These are phyloP conservation scores for Plutella xylostella DNA, from an alignment of 2,888 invertebrate genomes.

Conservation along the genomic window DNA sequence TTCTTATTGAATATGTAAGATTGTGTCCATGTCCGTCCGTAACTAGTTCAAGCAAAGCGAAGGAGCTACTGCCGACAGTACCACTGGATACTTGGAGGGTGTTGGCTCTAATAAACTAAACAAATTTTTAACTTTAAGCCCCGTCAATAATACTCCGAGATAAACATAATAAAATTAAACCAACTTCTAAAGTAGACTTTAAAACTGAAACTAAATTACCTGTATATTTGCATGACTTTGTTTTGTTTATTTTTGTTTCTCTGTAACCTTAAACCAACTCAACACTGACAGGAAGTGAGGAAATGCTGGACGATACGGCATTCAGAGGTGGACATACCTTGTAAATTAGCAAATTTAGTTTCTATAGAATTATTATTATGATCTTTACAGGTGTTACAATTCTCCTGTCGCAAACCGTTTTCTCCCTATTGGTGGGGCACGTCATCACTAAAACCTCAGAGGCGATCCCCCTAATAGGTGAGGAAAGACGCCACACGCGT, in stretches of 20 bases:
- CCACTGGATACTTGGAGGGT: slow-evolving; percentile 63
- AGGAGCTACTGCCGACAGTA: slow-evolving; percentile 8
- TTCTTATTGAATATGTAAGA: slow-evolving; percentile 34
- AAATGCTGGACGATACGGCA: too few relatives aligned
- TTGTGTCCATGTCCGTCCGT: slow-evolving; percentile 16
- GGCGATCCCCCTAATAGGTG: slow-evolving; percentile 99
- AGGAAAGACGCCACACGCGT: slow-evolving; percentile 23
- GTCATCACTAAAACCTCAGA: slow-evolving; percentile 99
- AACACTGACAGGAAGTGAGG: slow-evolving; percentile 48
- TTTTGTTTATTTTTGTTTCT: slow-evolving; percentile 51
- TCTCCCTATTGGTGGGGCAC: slow-evolving; percentile 99
- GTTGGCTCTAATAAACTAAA: slow-evolving; percentile 23
- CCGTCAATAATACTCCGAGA: neutral
- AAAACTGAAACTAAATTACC: slow-evolving; percentile 32
- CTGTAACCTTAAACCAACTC: slow-evolving; percentile 62
- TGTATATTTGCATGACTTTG: slow-evolving; percentile 53
- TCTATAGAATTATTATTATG: slow-evolving; percentile 43
- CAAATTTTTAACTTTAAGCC: too few relatives aligned
- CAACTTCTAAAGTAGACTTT: slow-evolving; percentile 14
- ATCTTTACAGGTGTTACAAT: slow-evolving; percentile 97
- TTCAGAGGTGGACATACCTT: too few relatives aligned
- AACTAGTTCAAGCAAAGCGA: slow-evolving; percentile 7
- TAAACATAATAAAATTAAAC: neutral
- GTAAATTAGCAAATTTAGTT: slow-evolving; percentile 40
- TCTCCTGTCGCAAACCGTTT: slow-evolving; percentile 99